Evolutionary conservation across 2,113 vertebrate genomes (phyloP), one percentile per base, ranked within the genome.

Genomic region (Crotalus tigris): DNA sequence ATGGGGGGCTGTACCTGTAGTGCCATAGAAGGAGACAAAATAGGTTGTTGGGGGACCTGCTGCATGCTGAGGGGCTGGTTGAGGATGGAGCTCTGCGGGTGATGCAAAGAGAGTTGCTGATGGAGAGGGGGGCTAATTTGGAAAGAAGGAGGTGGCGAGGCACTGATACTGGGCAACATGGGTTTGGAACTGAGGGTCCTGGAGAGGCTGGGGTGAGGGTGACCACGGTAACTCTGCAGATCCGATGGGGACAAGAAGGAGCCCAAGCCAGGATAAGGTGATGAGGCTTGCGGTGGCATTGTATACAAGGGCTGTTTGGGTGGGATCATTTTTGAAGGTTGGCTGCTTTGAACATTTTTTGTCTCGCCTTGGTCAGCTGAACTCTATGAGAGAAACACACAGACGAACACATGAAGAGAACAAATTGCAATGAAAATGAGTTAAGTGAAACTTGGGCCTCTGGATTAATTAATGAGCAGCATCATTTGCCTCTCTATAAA

Each of bases 41-140:
- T 99, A 94, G 99, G 98, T 97, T 99, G 98, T 96, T 99, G 99
- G 94, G 99, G 98, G 95, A 98, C 99, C 95, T 99, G 99, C 97
- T 99, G 99, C 99, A 99, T 99, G 98, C 98, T 98, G 97, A 99
- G 98, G 89, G 99, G 98, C 69, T 99, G 99, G 96, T 98, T 98
- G 97, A 99, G 99, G 91, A 99, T 98, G 94, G 99, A 97, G 96
- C 98, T 98, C 98, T 99, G 97, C 1, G 98, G 96, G 29, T 98
- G 99, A 96, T 97, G 97, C 98, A 99, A 97, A 91, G 99, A 98
- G 94, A 99, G 98, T 98, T 99, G 99, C 98, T 99, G 99, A 98
- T 99, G 99, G 93, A 99, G 98, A 0, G 99, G 98, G 51, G 99
- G 98, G 97, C 99, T 99, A 98, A 99, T 99, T 92, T 99, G 99